Percentiles rank a stretch among this genome's conserved stretches.
Evolutionary conservation across 2,113 vertebrate genomes (phyloP).

Genomic region (Benitochromis conjunctus): DNA sequence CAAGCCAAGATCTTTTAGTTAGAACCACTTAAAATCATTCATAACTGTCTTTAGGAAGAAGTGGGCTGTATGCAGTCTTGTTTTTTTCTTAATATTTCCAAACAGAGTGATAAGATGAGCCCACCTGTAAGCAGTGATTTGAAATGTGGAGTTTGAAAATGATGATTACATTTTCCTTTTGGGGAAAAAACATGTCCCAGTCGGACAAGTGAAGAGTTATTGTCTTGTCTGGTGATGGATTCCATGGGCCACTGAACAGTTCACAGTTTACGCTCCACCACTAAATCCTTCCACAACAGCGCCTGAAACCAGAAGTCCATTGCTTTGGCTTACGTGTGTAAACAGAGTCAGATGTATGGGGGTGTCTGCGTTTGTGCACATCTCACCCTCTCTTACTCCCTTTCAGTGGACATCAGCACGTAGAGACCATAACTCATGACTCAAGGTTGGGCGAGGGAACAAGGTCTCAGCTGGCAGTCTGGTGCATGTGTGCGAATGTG

Average conservation of each 20-base stretch:
- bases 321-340: slow-evolving; percentile 35
- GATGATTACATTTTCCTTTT: background rate
- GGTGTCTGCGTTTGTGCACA: background rate
- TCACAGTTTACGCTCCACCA: slow-evolving; percentile 43
- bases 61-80: background rate
- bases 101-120: background rate
- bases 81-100: background rate
- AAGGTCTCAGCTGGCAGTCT: background rate
- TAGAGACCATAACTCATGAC: slow-evolving; percentile 9
- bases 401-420: slow-evolving; percentile 12
- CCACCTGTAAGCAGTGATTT: background rate
- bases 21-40: background rate
- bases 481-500: background rate
- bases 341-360: slow-evolving; percentile 36
- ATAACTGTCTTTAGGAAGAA: background rate
- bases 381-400: background rate
- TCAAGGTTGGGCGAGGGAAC: slow-evolving; percentile 13
- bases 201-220: slow-evolving; percentile 5
- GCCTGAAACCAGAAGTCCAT: slow-evolving; percentile 46
- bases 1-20: background rate
- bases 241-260: slow-evolving; percentile 19
- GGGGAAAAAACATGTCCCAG: background rate
- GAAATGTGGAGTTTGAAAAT: background rate
- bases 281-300: slow-evolving; percentile 42
- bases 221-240: slow-evolving; percentile 15